Percentiles rank a stretch among this genome's conserved stretches.
These are phyloP conservation scores for Taurulus bubalis DNA, from an alignment of 2,113 vertebrate species.

Conservation along the genomic window DNA sequence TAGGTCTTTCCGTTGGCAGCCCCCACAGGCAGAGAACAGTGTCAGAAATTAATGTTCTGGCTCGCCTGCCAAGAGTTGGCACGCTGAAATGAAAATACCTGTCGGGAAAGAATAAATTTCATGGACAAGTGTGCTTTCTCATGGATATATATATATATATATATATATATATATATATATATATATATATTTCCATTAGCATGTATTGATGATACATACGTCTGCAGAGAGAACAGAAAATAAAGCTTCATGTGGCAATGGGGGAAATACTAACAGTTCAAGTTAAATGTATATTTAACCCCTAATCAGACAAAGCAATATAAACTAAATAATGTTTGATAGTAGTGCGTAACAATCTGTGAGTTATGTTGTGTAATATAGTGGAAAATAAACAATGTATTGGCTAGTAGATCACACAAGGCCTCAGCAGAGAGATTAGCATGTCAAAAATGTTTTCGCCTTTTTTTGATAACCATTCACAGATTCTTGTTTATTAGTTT, in stretches of 20 bases:
- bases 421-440: neutral
- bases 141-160: neutral
- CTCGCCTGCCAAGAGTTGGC: neutral
- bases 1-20: neutral
- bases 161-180: too few species aligned
- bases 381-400: neutral
- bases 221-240: neutral
- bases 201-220: neutral
- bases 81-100: conserved; percentile 8
- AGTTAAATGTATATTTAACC: too few species aligned
- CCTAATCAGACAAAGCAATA: neutral
- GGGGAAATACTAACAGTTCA: too few species aligned
- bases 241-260: neutral
- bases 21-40: conserved; percentile 1
- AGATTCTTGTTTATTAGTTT: neutral
- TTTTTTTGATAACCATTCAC: neutral
- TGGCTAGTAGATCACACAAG: neutral
- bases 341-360: neutral
- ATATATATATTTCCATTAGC: neutral
- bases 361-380: neutral
- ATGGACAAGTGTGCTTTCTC: neutral
- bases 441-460: neutral
- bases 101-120: conserved; percentile 13
- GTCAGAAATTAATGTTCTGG: conserved; percentile 20
- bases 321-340: neutral